These are phyloP conservation scores for Eidolon helvum DNA, from an alignment of 2,113 vertebrate species.

Conservation along the genomic window DNA sequence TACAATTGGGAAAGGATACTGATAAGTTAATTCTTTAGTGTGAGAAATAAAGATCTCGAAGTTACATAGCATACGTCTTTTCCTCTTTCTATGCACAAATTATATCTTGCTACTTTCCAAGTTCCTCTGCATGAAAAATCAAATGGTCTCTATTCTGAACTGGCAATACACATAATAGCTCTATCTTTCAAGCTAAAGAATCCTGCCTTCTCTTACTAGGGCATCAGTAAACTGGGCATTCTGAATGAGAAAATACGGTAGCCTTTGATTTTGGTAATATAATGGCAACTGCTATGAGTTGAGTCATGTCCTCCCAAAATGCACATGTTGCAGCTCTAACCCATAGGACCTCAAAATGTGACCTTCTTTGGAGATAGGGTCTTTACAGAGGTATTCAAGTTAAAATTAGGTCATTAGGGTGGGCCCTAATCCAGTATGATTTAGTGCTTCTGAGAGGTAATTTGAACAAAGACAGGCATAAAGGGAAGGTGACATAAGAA, in stretches of 20 bases:
- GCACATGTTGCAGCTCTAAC: neutral
- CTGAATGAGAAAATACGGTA: neutral
- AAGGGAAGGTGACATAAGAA: neutral
- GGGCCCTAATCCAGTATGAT: neutral
- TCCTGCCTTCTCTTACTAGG: neutral
- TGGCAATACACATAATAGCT: neutral
- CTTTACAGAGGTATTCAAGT: neutral
- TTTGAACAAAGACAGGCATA: neutral
- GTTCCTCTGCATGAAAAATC: neutral
- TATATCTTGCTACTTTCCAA: neutral
- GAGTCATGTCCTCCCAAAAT: neutral
- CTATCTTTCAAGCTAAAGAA: neutral
- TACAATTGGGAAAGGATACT: neutral
- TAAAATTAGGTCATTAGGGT: neutral
- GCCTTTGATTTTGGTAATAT: constrained; percentile 10
- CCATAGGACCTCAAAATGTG: neutral
- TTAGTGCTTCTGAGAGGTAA: neutral
- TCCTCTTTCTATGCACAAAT: neutral
- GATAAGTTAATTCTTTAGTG: neutral
- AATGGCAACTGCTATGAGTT: neutral
- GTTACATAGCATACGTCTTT: neutral
- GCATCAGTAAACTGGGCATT: neutral
- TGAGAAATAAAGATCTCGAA: neutral
- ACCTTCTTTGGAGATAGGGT: neutral
- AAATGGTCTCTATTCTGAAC: neutral